Conservation (phyloP, 2,888 invertebrate species). For the Sphaerophoria rueppellii region DNA sequence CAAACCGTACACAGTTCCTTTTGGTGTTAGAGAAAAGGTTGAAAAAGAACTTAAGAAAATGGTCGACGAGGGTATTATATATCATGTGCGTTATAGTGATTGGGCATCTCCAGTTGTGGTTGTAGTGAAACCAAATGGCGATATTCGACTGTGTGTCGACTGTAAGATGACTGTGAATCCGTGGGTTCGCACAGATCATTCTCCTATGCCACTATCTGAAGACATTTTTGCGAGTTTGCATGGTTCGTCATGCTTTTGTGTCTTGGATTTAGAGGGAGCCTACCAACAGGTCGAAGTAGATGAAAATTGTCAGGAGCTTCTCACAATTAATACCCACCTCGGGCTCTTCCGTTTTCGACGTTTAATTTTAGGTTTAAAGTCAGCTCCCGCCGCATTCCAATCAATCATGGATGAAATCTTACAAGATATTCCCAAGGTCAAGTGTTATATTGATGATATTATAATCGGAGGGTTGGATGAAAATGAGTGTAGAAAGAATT, state of each 20-base stretch:
- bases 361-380: too few species aligned
- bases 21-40: not conserved
- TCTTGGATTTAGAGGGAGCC: not conserved
- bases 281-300: too few species aligned
- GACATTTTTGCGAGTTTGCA: conserved; percentile 53
- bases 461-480: too few species aligned
- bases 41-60: too few species aligned
- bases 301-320: too few species aligned
- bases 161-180: conserved; percentile 1
- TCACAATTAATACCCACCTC: too few species aligned
- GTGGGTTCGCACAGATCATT: conserved; percentile 29
- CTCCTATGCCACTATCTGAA: conserved; percentile 38
- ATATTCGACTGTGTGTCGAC: conserved; percentile 20
- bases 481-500: too few species aligned
- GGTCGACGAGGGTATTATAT: not conserved
- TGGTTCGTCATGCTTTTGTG: conserved; percentile 1
- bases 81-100: conserved; percentile 24
- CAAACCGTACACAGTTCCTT: not conserved
- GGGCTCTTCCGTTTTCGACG: too few species aligned
- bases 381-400: too few species aligned
- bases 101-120: conserved; percentile 55
- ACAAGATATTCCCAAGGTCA: too few species aligned
- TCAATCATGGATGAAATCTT: too few species aligned
- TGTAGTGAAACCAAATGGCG: conserved; percentile 46
- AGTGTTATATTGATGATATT: too few species aligned